Percentiles rank a stretch among this genome's conserved stretches.
Evolutionary conservation across 1,140 invertebrate genomes (phyloP).

Genomic region (Ditylenchus dipsaci): DNA sequence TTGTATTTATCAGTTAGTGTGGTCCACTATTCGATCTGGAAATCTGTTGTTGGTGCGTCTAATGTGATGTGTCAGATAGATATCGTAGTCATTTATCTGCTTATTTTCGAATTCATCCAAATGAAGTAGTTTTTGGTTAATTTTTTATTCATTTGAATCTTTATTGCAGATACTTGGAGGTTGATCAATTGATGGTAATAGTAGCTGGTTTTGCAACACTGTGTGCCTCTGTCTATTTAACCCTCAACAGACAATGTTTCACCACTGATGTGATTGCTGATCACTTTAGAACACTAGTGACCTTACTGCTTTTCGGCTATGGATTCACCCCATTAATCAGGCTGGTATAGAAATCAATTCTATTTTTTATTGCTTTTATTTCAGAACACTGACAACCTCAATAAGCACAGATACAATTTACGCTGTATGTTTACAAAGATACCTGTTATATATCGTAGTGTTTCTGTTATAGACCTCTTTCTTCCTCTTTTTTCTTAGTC

Average conservation of each 20-base stretch:
- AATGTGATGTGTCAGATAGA: constrained; percentile 72
- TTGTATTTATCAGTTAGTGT: constrained; percentile 64
- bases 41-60: constrained; percentile 71
- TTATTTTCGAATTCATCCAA: constrained; percentile 65
- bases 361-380: constrained; percentile 2
- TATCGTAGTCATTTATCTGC: constrained; percentile 71
- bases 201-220: constrained; percentile 65
- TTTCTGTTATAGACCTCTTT: constrained; percentile 64
- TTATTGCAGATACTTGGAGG: neutral
- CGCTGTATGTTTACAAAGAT: constrained; percentile 64
- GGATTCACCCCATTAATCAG: constrained; percentile 54
- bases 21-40: constrained; percentile 67
- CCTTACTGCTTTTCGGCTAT: constrained; percentile 47
- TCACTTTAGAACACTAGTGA: constrained; percentile 36
- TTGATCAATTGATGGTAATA: constrained; percentile 67
- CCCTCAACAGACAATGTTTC: constrained; percentile 62
- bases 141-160: no score
- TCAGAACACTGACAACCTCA: constrained; percentile 85
- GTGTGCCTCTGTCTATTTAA: constrained; percentile 38
- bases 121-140: neutral
- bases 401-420: constrained; percentile 95
- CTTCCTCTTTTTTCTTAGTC: constrained; percentile 78
- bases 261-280: constrained; percentile 59
- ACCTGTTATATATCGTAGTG: no score
- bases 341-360: constrained; percentile 13